phyloP scores from a whole-genome alignment of 2,113 vertebrate species.

The Indicator maculatus region DNA sequence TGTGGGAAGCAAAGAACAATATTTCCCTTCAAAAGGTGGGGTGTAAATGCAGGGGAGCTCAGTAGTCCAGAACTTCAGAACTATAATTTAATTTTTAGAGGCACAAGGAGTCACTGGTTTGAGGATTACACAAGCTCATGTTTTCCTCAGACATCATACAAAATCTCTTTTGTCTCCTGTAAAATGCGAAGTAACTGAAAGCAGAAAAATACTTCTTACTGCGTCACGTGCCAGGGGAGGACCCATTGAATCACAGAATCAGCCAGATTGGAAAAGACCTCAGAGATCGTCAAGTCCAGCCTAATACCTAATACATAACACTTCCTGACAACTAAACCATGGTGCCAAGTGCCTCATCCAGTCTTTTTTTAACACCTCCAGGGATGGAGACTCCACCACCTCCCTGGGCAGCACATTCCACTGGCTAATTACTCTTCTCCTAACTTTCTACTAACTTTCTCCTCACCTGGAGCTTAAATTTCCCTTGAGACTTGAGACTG shows the following conservation, averaged over 20 bases:
- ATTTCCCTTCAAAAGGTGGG: neutral
- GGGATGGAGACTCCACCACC: no score
- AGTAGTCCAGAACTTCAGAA: neutral
- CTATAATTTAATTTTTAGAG: neutral
- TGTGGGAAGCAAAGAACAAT: neutral
- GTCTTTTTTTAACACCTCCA: no score
- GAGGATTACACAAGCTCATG: neutral
- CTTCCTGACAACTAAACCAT: no score
- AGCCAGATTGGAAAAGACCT: no score
- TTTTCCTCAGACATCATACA: neutral
- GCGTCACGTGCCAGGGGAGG: accelerated
- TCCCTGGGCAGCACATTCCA: no score
- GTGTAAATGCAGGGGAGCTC: neutral
- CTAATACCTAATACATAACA: no score
- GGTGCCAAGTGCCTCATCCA: no score
- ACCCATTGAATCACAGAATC: neutral
- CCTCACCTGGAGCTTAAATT: no score
- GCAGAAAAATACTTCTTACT: neutral
- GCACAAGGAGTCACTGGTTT: neutral
- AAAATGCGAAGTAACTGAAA: neutral
- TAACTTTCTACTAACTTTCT: no score
- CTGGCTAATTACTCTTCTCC: no score
- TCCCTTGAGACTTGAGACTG: no score
- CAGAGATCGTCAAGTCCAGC: no score
- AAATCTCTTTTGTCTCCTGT: neutral